Base-by-base conservation (phyloP, 2,888 invertebrate genomes). In the Apeira syringaria region DNA sequence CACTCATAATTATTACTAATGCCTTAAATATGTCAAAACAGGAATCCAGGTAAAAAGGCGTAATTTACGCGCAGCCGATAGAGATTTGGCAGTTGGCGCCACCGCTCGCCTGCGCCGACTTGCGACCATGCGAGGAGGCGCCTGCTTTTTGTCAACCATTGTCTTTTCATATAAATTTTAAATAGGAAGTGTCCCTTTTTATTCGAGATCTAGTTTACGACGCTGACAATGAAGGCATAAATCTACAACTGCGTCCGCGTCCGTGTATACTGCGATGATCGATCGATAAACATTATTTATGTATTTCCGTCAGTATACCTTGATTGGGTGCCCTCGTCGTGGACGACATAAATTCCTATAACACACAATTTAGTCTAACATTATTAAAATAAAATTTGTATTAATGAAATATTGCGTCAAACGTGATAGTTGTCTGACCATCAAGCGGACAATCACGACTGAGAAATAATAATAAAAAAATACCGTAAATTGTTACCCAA, bases 1-100 rank as follows among this genome's bases (percentile, higher is more conserved):
- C 84, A 86, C 85, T 89, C 89, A 89, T 89, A 89, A 89, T 89
- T 89, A 88, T 89, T 89, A 89, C 87, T 87, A 89, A 89, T 89
- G 83, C 88, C 86, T 89, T 89, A 87, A 88, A 88, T 89, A 88
- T 89, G 89, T 89, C 89, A 89, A 89, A 89, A 89, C 89, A 89
- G 87, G 87, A 85, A 88, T 87, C 86, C 88, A 89, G 89, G 89
- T 89, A 89, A 88, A 88, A 88, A 88, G 86, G 83, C 84, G 86
- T 88, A 87, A 89, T 89, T 88, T 89, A 89, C 88, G 88, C 86
- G 83, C 80, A 85, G 69, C 74, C 80, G 89, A 89, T 88, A 88
- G 80, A 86, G 87, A 85, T 88, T 88, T 89, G 89, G 89, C 89
- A 88, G 88, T 85, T 83, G 88, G 88, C 89, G 89, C 89, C 88